Evolutionary conservation across 2,113 vertebrate genomes (phyloP), one percentile per base, ranked within the genome.

Genomic region (Cryptotis parvus): DNA sequence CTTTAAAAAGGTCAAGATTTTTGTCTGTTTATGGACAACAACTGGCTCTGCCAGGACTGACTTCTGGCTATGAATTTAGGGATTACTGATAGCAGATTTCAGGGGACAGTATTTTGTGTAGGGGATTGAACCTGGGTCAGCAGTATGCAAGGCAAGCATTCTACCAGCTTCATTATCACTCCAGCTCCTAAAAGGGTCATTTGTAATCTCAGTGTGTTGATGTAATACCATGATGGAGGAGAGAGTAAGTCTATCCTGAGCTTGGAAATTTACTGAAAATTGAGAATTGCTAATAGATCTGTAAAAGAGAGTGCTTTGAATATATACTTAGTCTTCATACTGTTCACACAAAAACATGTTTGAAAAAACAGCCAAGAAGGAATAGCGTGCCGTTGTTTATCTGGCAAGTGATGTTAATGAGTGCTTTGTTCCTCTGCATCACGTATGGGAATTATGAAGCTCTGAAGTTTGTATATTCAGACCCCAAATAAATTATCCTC

Each of bases 401-500:
- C 70, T 41, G 52, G 63, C 70, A 78, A 55, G 29, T 49, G 43
- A 20, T 15, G 29, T 49, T 72, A 45, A 68, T 27, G 39, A 77
- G 14, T 24, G 41, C 39, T 70, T 74, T 35, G 37, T n/a, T 65
- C 20, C 61, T 87, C 3, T 35, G 33, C 81, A 43, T 76, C 49
- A 55, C 26, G 74, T 49, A 68, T 20, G 41, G 73, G 35, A 72
- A 79, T 41, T 58, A 33, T 37, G 58, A 65, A 74, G n/a, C 58
- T 78, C 85, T 65, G 41, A 81, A 81, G 45, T 81, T 69, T 70
- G 26, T 33, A 16, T 43, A 43, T 41, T 91, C 63, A 87, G 39
- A 90, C 33, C 73, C 73, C 87, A 92, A 90, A 43, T 55, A 41
- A 69, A 61, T n/a, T 63, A 31, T 39, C 39, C 41, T 49, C 63